These are phyloP conservation scores for Brachyptera risi DNA, from an alignment of 2,888 invertebrate genomes.

Conservation along the genomic window DNA sequence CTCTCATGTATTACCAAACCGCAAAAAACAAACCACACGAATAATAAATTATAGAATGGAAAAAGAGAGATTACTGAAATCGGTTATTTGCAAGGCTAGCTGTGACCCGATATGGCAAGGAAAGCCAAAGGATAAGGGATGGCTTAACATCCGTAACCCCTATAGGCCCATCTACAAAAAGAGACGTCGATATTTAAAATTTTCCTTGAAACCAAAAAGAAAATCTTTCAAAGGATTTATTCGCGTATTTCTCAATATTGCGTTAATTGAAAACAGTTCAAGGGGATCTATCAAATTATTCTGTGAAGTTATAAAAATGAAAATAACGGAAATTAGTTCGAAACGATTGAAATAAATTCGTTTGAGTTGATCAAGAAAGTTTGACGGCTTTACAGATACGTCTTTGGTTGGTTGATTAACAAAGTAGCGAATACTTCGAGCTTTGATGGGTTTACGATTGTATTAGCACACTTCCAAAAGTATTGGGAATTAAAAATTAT, in stretches of 20 bases:
- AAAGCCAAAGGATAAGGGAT: conserved; percentile 29
- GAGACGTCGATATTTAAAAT: conserved; percentile 15
- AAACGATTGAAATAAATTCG: no score
- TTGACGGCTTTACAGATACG: no score
- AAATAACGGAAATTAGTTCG: no score
- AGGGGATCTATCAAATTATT: no score
- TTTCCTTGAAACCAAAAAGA: background rate
- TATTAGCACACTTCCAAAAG: no score
- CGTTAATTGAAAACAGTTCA: conserved; percentile 16
- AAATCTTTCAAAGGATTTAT: no score
- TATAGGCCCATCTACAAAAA: background rate
- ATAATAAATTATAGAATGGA: conserved; percentile 33
- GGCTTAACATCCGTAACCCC: conserved; percentile 14
- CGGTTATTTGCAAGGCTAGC: conserved; percentile 32
- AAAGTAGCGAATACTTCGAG: no score
- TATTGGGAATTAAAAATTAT: no score
- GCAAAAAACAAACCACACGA: conserved; percentile 22
- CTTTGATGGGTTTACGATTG: no score
- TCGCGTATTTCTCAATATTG: conserved; percentile 4
- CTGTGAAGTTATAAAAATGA: no score
- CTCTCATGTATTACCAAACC: background rate
- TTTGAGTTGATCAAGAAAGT: no score
- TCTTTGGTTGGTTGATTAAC: no score
- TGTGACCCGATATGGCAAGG: conserved; percentile 29
- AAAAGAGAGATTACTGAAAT: conserved; percentile 34